Base-by-base conservation (phyloP, 2,797 vertebrate species). In the Acanthiza pusilla region DNA sequence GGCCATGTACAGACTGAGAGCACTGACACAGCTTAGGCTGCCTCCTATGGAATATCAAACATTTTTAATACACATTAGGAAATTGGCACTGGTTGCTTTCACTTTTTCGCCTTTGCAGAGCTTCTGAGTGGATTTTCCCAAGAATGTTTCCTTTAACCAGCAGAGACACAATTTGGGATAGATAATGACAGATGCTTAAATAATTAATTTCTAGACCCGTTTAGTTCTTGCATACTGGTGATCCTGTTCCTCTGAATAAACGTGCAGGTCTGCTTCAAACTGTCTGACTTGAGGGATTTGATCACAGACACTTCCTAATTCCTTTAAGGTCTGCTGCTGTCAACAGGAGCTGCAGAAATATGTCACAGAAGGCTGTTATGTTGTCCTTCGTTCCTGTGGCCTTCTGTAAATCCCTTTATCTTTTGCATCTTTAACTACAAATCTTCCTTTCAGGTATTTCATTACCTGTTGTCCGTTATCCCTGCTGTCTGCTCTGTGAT, bases 191-290 rank as follows among this genome's bases (percentile, higher is more conserved):
- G 8, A 9, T 55, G 9, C 20, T 91, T 62, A 55, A 17, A 26
- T 57, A 16, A 55, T 48, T 92, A 95, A 88, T 82, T 95, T 66
- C 12, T 76, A 82, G 36, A 53, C 14, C 13, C 30, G 20, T 88
- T 82, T 57, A 87, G 43, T 84, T 95, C 66, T 89, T 94, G 76
- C 6, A 48, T 88, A 54, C 42, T 65, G 30, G 48, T 40, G 68
- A 71, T 91, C 20, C 34, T 74, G 16, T 89, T 93, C 74, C 65
- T 77, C 76, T 71, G 66, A 89, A 47, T 91, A 88, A 85, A 81
- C 1, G 2, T 57, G 18, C 13, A 1, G 29, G 26, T 8, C 26
- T 77, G 13, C 32, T 75, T 90, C 43, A 78, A 5, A 12, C 38
- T 14, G 1, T 66, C 36, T 42, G 50, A 65, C 38, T 61, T 45